Evolutionary conservation across 2,888 invertebrate species (phyloP), one percentile per base, ranked within the genome.

Genomic region (Spodoptera exigua): DNA sequence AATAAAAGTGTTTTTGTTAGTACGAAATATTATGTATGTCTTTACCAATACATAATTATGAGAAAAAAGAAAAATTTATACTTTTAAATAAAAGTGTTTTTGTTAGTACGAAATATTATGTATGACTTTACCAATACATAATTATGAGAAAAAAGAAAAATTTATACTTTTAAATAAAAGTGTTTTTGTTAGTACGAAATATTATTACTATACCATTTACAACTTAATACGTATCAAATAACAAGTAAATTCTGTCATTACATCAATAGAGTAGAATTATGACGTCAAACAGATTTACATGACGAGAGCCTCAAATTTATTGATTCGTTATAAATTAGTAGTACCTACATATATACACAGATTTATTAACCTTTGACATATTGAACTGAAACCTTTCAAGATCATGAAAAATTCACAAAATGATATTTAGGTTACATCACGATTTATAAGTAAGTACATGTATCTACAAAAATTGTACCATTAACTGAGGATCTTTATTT

Each of bases 321-420:
- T 34, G 18, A 48, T 49, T 47, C 41, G 37, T 57, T 60, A 41
- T 66, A 57, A 66, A 70, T 51, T 27, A 27, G 27, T 27, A 27
- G 27, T 48, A 59, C 16, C 37, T 14, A 14, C 45, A 49, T 14
- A 14, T 43, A 49, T 48, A 60, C 27, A 27, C 27, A 27, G 14
- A 48, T 61, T 55, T 43, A 68, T 45, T 68, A 61, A 64, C 69
- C 53, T 55, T 45, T 56, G 40, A 13, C 43, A 61, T 72, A 61
- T 76, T 47, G 27, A 12, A 54, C 44, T 17, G 21, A 56, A 60
- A 60, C 60, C 69, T 65, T 61, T 60, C 13, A 14, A 39, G 34
- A 39, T 56, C 57, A 73, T 76, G 57, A 73, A 74, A 76, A 58
- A 74, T 73, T 76, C 61, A 74, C 40, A 34, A 40, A 56, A 69